Evolutionary conservation across 2,797 vertebrate species (phyloP).

Genomic region (Pangasius krempfi): DNA sequence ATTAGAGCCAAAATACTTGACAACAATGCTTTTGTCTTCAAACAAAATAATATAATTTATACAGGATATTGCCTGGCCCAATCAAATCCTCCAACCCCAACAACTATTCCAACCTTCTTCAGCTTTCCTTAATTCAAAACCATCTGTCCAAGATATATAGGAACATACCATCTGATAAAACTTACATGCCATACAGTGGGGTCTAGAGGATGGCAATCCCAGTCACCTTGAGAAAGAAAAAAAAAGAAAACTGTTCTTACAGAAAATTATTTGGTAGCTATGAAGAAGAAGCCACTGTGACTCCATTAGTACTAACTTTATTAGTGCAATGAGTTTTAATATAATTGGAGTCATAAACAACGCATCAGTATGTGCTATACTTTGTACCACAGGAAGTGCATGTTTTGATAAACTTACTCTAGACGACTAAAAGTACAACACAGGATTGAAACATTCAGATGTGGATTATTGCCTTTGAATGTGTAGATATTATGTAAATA

Average conservation of each 20-base stretch:
- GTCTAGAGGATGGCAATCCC: conserved; percentile 97
- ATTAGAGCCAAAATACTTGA: neutral
- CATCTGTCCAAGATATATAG: neutral
- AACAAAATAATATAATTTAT: neutral
- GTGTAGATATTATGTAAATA: neutral
- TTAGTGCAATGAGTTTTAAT: neutral
- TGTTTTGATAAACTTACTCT: neutral
- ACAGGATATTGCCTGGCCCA: neutral
- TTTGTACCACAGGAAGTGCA: neutral
- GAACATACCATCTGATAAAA: conserved; percentile 32
- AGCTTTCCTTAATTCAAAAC: neutral
- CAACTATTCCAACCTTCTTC: neutral
- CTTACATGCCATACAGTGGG: conserved; percentile 96
- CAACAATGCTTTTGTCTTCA: neutral
- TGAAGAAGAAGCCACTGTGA: neutral
- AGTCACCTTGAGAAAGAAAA: conserved; percentile 82
- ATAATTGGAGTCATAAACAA: conserved; percentile 17
- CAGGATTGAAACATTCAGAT: neutral
- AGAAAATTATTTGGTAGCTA: neutral
- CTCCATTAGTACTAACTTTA: neutral
- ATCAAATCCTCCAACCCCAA: neutral
- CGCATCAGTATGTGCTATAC: neutral
- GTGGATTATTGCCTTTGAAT: neutral
- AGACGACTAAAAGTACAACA: neutral
- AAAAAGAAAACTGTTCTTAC: conserved; percentile 6